Evolutionary conservation across 2,888 invertebrate species (phyloP), one percentile per base, ranked within the genome.

Genomic region (Sesia apiformis): DNA sequence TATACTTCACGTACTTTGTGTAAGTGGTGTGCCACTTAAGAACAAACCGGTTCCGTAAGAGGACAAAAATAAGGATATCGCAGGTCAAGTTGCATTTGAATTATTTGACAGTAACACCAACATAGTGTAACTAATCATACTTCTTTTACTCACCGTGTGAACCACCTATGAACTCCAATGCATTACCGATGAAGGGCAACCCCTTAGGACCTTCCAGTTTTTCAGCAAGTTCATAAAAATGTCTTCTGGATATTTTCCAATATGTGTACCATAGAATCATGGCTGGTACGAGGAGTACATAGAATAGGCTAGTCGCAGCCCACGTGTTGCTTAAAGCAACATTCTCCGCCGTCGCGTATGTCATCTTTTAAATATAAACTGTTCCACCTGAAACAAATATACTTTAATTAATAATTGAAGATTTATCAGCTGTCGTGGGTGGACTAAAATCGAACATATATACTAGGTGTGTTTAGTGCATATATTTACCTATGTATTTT

Each of bases 191-290:
- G 0, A 96, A 58, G 0, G 96, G 96, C 41, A 91, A 81, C 43
- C 95, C 95, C 3, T 83, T 69, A 0, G 95, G 95, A 62, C 96
- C 96, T 0, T 93, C 92, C 50, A 96, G 73, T 66, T 93, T 93
- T 0, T 91, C 92, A 1, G 94, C 95, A 54, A 95, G 82, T 69
- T 94, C 93, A 59, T 93, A 87, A 72, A 96, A 66, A 69, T 93
- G 93, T 46, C 93, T 90, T n/a, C 94, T 90, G 5, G 94, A 94
- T 66, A 94, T 83, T 52, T 92, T 91, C 93, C 94, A 96, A 81
- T 96, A 96, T 40, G 92, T 85, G 72, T 93, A 93, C 91, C 93
- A 95, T 52, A 96, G 88, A 3, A 93, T 78, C 42, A 94, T 39
- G 0, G 94, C 93, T 49, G 94, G 95, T 38, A 95, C 76, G 52